These are phyloP conservation scores for Alouatta palliata DNA, from an alignment of 2,113 vertebrate genomes.

Conservation along the genomic window DNA sequence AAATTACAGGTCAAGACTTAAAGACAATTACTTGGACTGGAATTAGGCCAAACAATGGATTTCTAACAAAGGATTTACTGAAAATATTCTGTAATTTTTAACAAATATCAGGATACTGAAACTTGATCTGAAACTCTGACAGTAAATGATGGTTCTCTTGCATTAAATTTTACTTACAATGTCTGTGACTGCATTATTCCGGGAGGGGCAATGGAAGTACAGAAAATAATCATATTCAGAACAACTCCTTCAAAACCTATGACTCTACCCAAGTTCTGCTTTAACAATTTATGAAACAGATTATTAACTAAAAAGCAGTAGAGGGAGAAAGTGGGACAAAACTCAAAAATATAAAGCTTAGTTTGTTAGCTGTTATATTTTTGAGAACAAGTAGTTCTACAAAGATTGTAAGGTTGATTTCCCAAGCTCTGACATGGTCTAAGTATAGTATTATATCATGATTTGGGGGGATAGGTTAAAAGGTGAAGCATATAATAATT, in stretches of 20 bases:
- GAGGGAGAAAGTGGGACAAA: neutral
- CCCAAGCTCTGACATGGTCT: neutral
- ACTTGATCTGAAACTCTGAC: neutral
- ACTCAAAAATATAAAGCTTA: neutral
- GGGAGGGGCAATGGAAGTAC: neutral
- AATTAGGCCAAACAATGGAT: neutral
- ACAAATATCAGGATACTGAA: neutral
- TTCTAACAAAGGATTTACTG: neutral
- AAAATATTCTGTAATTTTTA: neutral
- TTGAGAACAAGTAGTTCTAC: neutral
- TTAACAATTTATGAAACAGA: neutral
- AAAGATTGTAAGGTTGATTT: neutral
- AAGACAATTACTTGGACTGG: neutral
- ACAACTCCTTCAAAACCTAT: neutral
- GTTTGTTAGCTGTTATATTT: no score
- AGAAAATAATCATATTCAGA: neutral
- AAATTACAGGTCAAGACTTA: slow-evolving; percentile 19
- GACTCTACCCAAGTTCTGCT: neutral
- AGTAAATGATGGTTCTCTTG: neutral
- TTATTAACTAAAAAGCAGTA: neutral
- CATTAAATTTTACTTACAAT: neutral
- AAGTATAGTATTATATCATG: neutral
- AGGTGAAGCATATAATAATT: neutral
- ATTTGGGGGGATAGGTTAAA: neutral
- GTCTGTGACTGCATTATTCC: neutral